Conservation (phyloP, 30 jellyfish, hydroid and myxozoan species). For the Aurelia coerulea region DNA sequence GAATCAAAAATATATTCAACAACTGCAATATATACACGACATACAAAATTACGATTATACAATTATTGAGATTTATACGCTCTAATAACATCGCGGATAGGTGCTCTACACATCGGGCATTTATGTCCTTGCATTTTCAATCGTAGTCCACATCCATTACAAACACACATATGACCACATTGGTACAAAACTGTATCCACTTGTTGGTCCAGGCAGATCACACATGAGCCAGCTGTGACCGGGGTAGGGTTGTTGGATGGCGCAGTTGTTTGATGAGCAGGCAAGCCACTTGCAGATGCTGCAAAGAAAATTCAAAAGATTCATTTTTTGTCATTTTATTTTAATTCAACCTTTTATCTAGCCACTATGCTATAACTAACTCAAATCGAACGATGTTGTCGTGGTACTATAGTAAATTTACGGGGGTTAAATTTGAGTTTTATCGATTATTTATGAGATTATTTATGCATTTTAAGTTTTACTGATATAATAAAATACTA, state of each 20-base stretch:
- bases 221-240: slow-evolving; percentile 81
- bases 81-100: slow-evolving; percentile 81
- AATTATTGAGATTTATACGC: slow-evolving; percentile 74
- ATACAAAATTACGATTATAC: too few relatives aligned
- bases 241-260: slow-evolving; percentile 29
- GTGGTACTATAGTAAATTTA: too few relatives aligned
- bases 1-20: too few relatives aligned
- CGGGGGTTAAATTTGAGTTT: too few relatives aligned
- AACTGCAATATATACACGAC: too few relatives aligned
- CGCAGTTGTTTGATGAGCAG: slow-evolving; percentile 23
- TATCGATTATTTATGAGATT: too few relatives aligned
- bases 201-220: slow-evolving; percentile 76
- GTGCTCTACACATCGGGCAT: slow-evolving; percentile 96
- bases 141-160: slow-evolving; percentile 82
- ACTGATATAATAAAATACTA: too few relatives aligned
- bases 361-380: too few relatives aligned
- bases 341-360: too few relatives aligned
- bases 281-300: slow-evolving; percentile 49
- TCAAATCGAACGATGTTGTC: too few relatives aligned
- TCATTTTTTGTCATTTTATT: not conserved
- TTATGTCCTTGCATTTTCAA: slow-evolving; percentile 82
- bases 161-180: slow-evolving; percentile 95
- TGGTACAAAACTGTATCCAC: slow-evolving; percentile 87
- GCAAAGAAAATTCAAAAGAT: not conserved
- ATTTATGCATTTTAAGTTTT: too few relatives aligned